Evolutionary conservation across 2,888 invertebrate species (phyloP).

Genomic region (Nysson spinosus): DNA sequence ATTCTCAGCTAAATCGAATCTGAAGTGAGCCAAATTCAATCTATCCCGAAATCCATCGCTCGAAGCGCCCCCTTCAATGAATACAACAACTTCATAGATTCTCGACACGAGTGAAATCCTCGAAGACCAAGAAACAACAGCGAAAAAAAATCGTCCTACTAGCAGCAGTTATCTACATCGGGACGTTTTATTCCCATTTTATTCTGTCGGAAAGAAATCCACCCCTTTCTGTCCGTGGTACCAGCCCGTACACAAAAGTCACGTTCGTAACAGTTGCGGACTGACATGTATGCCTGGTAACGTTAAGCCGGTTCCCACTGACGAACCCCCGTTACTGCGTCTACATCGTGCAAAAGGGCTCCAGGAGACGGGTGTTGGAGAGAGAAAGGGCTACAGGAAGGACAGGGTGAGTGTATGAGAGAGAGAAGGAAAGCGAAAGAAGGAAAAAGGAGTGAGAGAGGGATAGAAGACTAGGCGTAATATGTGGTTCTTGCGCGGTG

Average conservation of each 20-base stretch:
- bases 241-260: slow-evolving; percentile 56
- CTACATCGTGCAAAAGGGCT: slow-evolving; percentile 47
- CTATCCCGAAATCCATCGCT: too few species aligned
- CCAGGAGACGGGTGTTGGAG: background rate
- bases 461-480: slow-evolving; percentile 42
- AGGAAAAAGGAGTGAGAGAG: slow-evolving; percentile 12
- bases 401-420: slow-evolving; percentile 11
- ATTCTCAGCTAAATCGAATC: too few species aligned
- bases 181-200: slow-evolving; percentile 5
- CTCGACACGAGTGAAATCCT: too few species aligned
- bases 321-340: slow-evolving; percentile 55
- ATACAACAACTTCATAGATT: too few species aligned
- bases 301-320: slow-evolving; percentile 59
- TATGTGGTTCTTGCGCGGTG: slow-evolving; percentile 47
- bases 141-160: background rate
- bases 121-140: too few species aligned
- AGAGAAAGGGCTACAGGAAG: background rate
- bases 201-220: slow-evolving; percentile 33
- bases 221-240: slow-evolving; percentile 43
- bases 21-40: too few species aligned
- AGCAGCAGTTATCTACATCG: background rate
- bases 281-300: slow-evolving; percentile 58
- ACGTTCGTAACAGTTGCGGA: slow-evolving; percentile 57
- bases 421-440: slow-evolving; percentile 10
- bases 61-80: too few species aligned